phyloP scores from a whole-genome alignment of 2,888 invertebrate genomes.

The Conistra vaccinii region DNA sequence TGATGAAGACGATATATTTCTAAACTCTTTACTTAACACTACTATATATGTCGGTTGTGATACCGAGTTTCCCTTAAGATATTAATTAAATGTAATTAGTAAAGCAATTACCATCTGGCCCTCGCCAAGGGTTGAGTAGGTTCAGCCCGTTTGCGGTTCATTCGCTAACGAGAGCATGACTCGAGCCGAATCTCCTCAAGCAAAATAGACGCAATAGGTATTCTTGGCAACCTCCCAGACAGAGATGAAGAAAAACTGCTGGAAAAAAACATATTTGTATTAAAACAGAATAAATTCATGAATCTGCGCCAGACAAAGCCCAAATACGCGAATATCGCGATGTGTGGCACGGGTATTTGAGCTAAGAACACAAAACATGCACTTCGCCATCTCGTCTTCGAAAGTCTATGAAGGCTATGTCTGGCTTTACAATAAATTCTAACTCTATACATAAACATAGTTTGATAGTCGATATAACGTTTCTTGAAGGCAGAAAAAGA shows the following conservation, averaged over 20 bases:
- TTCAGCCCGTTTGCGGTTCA: conserved; percentile 26
- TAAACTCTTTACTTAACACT: no score
- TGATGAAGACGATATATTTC: neutral
- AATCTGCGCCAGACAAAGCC: neutral
- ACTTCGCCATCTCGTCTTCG: neutral
- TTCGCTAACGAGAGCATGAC: conserved; percentile 44
- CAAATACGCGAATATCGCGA: neutral
- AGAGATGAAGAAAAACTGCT: conserved; percentile 13
- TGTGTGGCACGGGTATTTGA: neutral
- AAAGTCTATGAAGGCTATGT: neutral
- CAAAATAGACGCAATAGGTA: conserved; percentile 34
- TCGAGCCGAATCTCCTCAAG: conserved; percentile 51
- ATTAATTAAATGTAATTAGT: neutral
- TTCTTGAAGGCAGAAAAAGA: neutral
- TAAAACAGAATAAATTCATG: conserved; percentile 16
- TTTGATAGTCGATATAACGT: neutral
- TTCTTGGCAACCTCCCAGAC: conserved; percentile 48
- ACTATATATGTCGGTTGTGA: neutral
- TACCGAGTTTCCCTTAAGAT: neutral
- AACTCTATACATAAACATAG: neutral
- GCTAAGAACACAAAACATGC: neutral
- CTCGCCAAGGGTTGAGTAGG: conserved; percentile 14
- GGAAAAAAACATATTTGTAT: conserved; percentile 30
- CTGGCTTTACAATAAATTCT: neutral
- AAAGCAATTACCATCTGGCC: conserved; percentile 3